Evolutionary conservation across 2,888 invertebrate species (phyloP).

Genomic region (Sussaba pulchella): DNA sequence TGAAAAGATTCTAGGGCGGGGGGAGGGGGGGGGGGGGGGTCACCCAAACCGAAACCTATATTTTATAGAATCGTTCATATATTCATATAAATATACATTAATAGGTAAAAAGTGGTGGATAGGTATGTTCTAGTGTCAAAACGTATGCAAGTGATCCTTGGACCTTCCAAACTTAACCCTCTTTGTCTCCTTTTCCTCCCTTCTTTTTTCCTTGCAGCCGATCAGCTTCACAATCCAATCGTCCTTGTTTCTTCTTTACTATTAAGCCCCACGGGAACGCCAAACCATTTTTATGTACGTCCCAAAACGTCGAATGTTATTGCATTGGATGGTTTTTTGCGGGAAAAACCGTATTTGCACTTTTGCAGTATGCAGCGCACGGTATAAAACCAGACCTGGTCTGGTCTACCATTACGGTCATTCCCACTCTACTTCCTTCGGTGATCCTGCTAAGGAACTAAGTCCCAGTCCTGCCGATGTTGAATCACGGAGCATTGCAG

Average conservation of each 20-base stretch:
- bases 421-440: slow-evolving; percentile 88
- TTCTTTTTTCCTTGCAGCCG: neutral
- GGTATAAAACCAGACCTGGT: slow-evolving; percentile 98
- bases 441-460: slow-evolving; percentile 85
- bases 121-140: slow-evolving; percentile 82
- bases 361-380: slow-evolving; percentile 95
- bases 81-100: slow-evolving; percentile 7
- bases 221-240: slow-evolving; percentile 27
- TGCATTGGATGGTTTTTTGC: slow-evolving; percentile 81
- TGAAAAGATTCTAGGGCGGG: too few species aligned
- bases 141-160: slow-evolving; percentile 82
- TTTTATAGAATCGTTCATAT: slow-evolving; percentile 1
- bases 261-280: slow-evolving; percentile 15
- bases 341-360: slow-evolving; percentile 84
- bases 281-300: slow-evolving; percentile 34
- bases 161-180: slow-evolving; percentile 63
- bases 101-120: slow-evolving; percentile 52
- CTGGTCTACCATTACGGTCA: slow-evolving; percentile 98
- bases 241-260: slow-evolving; percentile 40
- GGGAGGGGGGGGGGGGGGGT: too few species aligned
- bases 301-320: slow-evolving; percentile 68
- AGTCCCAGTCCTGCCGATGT: slow-evolving; percentile 85
- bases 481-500: slow-evolving; percentile 84
- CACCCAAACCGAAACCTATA: too few species aligned
- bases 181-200: slow-evolving; percentile 19